Evolutionary conservation across 35 echinoderm and acorn worm species (phyloP).

Genomic region (Lytechinus pictus): DNA sequence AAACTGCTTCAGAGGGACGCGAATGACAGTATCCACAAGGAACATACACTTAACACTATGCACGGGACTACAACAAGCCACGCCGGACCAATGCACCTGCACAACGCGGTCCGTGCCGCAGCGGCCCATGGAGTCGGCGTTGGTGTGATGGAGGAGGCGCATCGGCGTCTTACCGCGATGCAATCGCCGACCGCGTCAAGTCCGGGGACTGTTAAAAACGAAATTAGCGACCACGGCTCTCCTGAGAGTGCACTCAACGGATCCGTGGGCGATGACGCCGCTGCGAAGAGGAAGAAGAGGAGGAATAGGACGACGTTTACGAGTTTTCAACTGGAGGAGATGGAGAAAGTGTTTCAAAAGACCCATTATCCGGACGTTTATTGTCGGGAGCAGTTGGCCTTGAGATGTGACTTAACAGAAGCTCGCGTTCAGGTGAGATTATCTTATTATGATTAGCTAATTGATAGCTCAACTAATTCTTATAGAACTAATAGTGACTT

Average conservation of each 20-base stretch:
- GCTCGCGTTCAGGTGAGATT: conserved; percentile 91
- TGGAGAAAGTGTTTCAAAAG: conserved; percentile 99
- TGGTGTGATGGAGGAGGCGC: conserved; percentile 30
- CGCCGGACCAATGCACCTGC: conserved; percentile 4
- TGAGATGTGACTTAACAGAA: conserved; percentile 88
- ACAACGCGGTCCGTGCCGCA: conserved; percentile 45
- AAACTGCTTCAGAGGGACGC: conserved; percentile 27
- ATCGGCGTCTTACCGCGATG: not conserved
- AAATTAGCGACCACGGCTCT: conserved; percentile 44
- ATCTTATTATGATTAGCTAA: too few species aligned
- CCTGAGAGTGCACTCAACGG: conserved; percentile 41
- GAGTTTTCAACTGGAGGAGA: conserved; percentile 94
- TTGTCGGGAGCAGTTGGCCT: conserved; percentile 90
- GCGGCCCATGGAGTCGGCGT: conserved; percentile 23
- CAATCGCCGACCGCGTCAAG: conserved; percentile 35
- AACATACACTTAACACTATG: conserved; percentile 26
- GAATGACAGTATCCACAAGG: conserved; percentile 13
- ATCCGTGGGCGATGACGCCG: conserved; percentile 62
- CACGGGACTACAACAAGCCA: conserved; percentile 35
- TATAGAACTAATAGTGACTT: too few species aligned
- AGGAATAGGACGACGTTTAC: conserved; percentile 96
- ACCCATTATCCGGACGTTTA: conserved; percentile 99
- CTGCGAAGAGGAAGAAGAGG: conserved; percentile 81
- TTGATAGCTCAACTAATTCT: too few species aligned
- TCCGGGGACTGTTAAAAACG: conserved; percentile 11